Conservation (phyloP, 1,140 invertebrate genomes). For the Ceratosolen solmsi region DNA sequence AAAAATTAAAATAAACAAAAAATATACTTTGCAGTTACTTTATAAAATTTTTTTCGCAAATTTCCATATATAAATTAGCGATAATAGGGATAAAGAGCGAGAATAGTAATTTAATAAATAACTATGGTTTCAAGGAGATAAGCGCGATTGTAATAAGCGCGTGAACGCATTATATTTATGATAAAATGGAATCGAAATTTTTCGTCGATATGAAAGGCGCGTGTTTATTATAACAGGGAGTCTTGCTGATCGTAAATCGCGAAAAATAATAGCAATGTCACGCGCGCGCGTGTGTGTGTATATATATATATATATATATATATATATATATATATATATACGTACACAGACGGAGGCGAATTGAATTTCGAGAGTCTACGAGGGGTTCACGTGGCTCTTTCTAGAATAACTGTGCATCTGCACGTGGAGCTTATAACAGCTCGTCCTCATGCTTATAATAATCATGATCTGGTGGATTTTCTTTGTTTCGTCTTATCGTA, state of each 20-base stretch:
- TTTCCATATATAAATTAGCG: too few species aligned
- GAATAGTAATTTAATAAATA: slow-evolving; percentile 46
- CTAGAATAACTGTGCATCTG: not conserved
- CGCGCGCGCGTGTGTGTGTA: too few species aligned
- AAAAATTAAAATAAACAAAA: not conserved
- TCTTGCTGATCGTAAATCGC: slow-evolving; percentile 33
- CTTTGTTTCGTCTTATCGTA: slow-evolving; percentile 14
- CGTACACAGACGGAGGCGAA: not conserved
- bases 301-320: too few species aligned
- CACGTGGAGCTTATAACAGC: not conserved
- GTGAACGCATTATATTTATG: slow-evolving; percentile 9
- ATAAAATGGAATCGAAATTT: slow-evolving; percentile 34
- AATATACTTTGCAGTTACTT: not conserved
- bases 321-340: not conserved
- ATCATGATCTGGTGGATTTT: slow-evolving; percentile 26
- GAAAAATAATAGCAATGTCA: slow-evolving; percentile 34
- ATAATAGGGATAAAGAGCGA: not conserved
- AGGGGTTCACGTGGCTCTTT: not conserved
- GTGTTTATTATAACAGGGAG: slow-evolving; percentile 13
- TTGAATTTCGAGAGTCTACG: slow-evolving; percentile 17
- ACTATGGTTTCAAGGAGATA: slow-evolving; percentile 33
- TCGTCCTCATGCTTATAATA: not conserved
- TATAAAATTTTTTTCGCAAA: too few species aligned
- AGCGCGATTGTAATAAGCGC: slow-evolving; percentile 37
- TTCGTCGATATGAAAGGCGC: slow-evolving; percentile 8